Evolutionary conservation across 2,113 vertebrate species (phyloP), one percentile per base, ranked within the genome.

Genomic region (Heptranchias perlo): DNA sequence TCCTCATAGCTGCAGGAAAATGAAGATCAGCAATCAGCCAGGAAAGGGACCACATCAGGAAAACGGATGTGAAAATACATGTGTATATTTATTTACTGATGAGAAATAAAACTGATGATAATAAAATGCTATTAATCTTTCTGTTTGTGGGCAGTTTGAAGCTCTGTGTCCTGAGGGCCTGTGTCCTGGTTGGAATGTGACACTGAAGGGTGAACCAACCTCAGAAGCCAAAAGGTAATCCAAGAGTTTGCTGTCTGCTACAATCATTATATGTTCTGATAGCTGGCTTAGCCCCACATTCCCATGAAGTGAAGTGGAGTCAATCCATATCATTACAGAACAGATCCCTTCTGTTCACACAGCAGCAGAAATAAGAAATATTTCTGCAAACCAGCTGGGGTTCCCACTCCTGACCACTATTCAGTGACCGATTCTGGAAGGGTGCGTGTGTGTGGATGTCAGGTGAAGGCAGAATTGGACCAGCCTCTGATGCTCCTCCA

Each of bases 121-220:
- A 67, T 95, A 67, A 95, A 44, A 54, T 54, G 16, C 35, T n/a
- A 13, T 47, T 65, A 62, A 94, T 39, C 64, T 25, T 54, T 96
- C 39, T 96, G 96, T 96, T 28, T 0, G 0, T 65, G 0, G 8
- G 67, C 96, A 98, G 98, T 98, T 98, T 0, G 98, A 98, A 97
- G 98, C 98, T n/a, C 97, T 97, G 96, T 97, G 97, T 84, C 98
- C 98, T 0, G 97, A 97, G n/a, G 98, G 98, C 87, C 96, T 98
- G 96, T 98, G 97, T 96, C 98, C 98, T 0, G 98, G 98, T 96
- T 98, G 98, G 98, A 98, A 97, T 87, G 0, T 98, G 94, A 96
- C 97, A 35, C 96, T 98, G 65, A 98, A 97, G 97, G 98, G 98
- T 0, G 97, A 98, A 92, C 96, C 97, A 0, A 97, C 97, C 1